phyloP scores from a whole-genome alignment of 2,797 vertebrate species.

The Hypotaenidia philippensis region DNA sequence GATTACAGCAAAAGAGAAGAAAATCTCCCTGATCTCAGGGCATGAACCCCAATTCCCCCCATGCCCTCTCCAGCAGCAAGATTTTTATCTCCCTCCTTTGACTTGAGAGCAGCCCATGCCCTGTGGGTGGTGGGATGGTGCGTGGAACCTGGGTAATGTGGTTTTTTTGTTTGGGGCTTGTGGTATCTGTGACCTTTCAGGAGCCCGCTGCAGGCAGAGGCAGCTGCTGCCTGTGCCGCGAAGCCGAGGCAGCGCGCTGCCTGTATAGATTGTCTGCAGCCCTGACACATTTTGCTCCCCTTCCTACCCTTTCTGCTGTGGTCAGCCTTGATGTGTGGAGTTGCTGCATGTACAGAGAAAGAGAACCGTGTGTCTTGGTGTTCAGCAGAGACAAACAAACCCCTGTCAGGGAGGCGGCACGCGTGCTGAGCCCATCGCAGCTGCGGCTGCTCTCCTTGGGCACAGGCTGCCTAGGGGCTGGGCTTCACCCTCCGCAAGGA shows the following conservation, averaged over 20 bases:
- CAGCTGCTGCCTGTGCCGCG: not conserved
- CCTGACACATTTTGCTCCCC: fast-evolving
- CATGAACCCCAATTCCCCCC: fast-evolving
- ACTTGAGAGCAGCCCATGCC: not conserved
- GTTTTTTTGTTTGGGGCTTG: not conserved
- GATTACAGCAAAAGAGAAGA: not conserved
- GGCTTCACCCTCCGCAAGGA: fast-evolving
- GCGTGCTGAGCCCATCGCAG: fast-evolving
- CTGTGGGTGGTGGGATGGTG: fast-evolving
- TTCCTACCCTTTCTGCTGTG: not conserved
- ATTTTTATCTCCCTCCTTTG: not conserved
- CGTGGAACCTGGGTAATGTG: fast-evolving
- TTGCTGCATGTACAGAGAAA: not conserved
- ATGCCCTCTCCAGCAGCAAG: not conserved
- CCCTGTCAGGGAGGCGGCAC: fast-evolving
- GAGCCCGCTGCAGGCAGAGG: fast-evolving
- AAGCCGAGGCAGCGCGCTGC: fast-evolving
- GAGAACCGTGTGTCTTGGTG: fast-evolving
- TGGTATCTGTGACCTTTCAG: not conserved
- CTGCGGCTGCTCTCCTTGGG: not conserved
- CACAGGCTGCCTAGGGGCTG: not conserved
- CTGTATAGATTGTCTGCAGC: not conserved
- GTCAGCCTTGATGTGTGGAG: fast-evolving
- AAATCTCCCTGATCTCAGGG: not conserved
- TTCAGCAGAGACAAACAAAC: not conserved